Percentiles rank a stretch among this genome's conserved stretches.
Conservation (phyloP, 2,888 invertebrate genomes). For the Dolichopus griseipennis region DNA sequence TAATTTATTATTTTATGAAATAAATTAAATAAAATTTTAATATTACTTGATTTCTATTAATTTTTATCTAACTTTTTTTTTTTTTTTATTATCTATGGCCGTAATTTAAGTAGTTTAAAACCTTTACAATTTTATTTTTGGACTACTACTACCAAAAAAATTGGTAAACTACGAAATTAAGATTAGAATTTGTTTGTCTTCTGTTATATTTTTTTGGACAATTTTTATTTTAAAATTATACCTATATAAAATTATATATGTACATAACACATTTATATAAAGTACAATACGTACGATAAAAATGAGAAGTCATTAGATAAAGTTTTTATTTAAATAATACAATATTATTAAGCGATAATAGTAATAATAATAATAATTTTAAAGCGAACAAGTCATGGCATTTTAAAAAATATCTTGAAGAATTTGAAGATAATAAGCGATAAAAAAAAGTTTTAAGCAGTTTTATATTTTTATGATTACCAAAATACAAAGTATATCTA, state of each 20-base stretch:
- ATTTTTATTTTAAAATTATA: not conserved
- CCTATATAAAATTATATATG: not conserved
- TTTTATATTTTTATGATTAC: not conserved
- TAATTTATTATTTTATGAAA: no score
- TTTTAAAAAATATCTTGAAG: not conserved
- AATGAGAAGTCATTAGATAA: not conserved
- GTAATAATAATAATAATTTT: not conserved
- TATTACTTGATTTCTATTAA: not conserved
- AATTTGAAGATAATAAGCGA: constrained; percentile 6
- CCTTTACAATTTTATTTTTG: not conserved
- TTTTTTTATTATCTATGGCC: not conserved
- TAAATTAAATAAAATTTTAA: not conserved
- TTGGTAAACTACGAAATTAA: not conserved
- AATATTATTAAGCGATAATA: not conserved
- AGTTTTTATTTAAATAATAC: constrained; percentile 2
- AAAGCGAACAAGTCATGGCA: not conserved
- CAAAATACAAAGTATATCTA: no score
- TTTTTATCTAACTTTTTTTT: not conserved
- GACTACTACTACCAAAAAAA: not conserved
- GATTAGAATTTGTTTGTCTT: not conserved
- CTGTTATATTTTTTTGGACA: not conserved
- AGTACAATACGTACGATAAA: constrained; percentile 2
- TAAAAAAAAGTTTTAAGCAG: constrained; percentile 5
- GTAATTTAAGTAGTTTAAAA: not conserved
- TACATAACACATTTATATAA: not conserved